These are phyloP conservation scores for Macropis europaea DNA, from an alignment of 2,888 invertebrate species.

Conservation along the genomic window DNA sequence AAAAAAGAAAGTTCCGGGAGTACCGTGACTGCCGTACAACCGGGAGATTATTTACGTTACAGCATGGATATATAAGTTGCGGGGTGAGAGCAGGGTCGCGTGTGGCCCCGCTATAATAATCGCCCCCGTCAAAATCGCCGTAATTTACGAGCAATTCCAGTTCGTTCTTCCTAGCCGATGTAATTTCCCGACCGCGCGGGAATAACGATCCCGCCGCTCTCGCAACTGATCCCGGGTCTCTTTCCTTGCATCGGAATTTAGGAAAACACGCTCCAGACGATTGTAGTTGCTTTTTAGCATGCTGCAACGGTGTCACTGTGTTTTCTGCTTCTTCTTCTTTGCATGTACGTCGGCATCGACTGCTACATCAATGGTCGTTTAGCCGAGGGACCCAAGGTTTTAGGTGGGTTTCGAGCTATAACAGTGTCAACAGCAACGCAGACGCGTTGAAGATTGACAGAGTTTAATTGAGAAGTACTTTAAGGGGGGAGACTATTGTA, in stretches of 20 bases:
- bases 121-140: constrained; percentile 28
- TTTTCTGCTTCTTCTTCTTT: too few species aligned
- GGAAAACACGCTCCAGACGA: not conserved
- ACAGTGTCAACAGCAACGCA: too few species aligned
- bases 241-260: not conserved
- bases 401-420: too few species aligned
- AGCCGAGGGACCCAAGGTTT: too few species aligned
- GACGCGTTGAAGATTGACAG: too few species aligned
- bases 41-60: constrained; percentile 25
- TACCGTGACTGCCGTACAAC: not conserved
- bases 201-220: not conserved
- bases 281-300: not conserved
- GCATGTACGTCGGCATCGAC: too few species aligned
- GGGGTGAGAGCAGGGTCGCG: constrained; percentile 16
- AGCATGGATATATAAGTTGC: not conserved
- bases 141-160: constrained; percentile 35
- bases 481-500: too few species aligned
- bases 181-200: constrained; percentile 21
- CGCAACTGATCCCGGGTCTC: not conserved
- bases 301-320: not conserved
- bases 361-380: too few species aligned
- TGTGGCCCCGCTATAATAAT: constrained; percentile 28
- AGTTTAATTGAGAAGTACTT: too few species aligned
- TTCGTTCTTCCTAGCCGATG: constrained; percentile 17
- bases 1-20: not conserved